phyloP scores from a whole-genome alignment of 2,888 invertebrate genomes.

The Pachydiplax longipennis region DNA sequence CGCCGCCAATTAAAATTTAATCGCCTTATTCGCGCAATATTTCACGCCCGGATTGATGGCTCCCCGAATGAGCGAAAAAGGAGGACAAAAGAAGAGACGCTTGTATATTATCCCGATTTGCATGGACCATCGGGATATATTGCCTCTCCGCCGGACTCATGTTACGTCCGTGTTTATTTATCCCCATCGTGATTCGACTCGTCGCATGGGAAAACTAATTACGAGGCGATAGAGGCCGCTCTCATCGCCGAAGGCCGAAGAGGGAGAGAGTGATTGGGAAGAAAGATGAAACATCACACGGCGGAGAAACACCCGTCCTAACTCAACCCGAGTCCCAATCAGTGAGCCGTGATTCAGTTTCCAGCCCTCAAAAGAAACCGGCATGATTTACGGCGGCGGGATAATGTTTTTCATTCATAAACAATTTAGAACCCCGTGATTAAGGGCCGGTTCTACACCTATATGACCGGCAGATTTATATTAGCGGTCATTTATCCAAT shows the following conservation, averaged over 20 bases:
- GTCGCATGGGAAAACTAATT: slow-evolving; percentile 42
- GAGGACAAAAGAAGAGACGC: not conserved
- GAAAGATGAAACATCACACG: slow-evolving; percentile 8
- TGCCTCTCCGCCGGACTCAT: slow-evolving; percentile 27
- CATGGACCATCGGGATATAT: slow-evolving; percentile 32
- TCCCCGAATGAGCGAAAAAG: not conserved
- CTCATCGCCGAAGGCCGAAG: not conserved
- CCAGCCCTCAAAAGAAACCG: slow-evolving; percentile 19
- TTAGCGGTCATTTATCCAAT: slow-evolving; percentile 28
- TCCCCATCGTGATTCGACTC: slow-evolving; percentile 36
- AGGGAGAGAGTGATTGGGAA: not conserved
- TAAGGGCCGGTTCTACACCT: slow-evolving; percentile 13
- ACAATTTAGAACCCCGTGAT: slow-evolving; percentile 29
- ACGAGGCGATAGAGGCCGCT: slow-evolving; percentile 37
- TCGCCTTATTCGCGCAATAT: not conserved
- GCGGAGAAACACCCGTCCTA: slow-evolving; percentile 31
- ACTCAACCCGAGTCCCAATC: slow-evolving; percentile 27
- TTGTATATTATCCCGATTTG: slow-evolving; percentile 12
- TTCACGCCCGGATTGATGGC: slow-evolving; percentile 5
- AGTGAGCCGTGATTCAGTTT: slow-evolving; percentile 31
- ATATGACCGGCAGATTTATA: slow-evolving; percentile 11
- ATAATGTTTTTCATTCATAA: slow-evolving; percentile 34
- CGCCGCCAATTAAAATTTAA: slow-evolving; percentile 15
- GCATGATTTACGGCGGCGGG: slow-evolving; percentile 2
- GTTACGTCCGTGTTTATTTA: slow-evolving; percentile 43